phyloP scores from a whole-genome alignment of 2,888 invertebrate species.

The Drosophila suboccidentalis region DNA sequence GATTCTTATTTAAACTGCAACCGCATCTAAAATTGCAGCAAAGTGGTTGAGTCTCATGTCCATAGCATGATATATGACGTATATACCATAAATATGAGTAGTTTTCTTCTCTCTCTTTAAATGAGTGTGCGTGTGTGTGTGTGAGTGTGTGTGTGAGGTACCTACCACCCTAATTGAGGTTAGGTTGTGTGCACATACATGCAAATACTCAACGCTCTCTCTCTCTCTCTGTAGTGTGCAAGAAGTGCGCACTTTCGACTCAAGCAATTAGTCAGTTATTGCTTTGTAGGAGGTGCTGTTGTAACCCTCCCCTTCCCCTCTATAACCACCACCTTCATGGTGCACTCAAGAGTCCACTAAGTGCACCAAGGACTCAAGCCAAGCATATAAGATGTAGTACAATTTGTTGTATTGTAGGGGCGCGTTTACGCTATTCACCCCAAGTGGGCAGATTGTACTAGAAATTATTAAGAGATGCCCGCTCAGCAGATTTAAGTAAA shows the following conservation, averaged over 20 bases:
- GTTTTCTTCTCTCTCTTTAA: slow-evolving; percentile 1
- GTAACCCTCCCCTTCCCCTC: too few species aligned
- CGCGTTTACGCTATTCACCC: slow-evolving; percentile 43
- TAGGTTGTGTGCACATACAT: slow-evolving; percentile 41
- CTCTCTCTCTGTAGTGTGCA: slow-evolving; percentile 25
- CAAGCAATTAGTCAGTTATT: slow-evolving; percentile 79
- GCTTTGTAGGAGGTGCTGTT: slow-evolving; percentile 37
- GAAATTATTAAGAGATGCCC: slow-evolving; percentile 10
- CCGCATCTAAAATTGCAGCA: slow-evolving; percentile 58
- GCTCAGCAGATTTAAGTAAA: too few species aligned
- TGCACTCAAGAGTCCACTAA: slow-evolving; percentile 31
- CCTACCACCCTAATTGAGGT: slow-evolving; percentile 51
- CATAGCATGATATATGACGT: slow-evolving; percentile 49
- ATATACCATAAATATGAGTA: slow-evolving; percentile 43
- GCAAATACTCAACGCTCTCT: slow-evolving; percentile 61
- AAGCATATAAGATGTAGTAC: slow-evolving; percentile 34
- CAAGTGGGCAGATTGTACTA: slow-evolving; percentile 19
- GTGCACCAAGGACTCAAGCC: slow-evolving; percentile 34
- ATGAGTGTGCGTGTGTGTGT: not conserved
- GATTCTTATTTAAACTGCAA: slow-evolving; percentile 31
- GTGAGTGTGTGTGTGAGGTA: not conserved
- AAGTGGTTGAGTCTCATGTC: slow-evolving; percentile 57
- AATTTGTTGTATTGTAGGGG: slow-evolving; percentile 40
- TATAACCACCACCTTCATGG: not conserved
- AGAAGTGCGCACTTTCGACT: slow-evolving; percentile 59